Conservation (phyloP, 1,140 invertebrate genomes). For the Latrodectus geometricus region DNA sequence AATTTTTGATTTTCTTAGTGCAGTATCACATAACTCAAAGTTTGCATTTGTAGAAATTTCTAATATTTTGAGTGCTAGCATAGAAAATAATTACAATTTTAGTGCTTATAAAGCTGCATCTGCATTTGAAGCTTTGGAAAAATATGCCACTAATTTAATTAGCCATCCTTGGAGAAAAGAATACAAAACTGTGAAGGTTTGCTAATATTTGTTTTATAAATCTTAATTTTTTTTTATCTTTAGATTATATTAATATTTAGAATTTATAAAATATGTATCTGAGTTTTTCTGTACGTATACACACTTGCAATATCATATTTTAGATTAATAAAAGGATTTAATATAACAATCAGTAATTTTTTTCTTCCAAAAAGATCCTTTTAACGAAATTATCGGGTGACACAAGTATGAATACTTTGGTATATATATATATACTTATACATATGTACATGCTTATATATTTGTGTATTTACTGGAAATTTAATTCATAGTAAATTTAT, state of each 20-base stretch:
- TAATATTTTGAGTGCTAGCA: slow-evolving; percentile 71
- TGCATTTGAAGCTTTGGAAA: slow-evolving; percentile 85
- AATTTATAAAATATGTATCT: too few relatives aligned
- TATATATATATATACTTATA: too few relatives aligned
- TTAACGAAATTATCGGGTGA: too few relatives aligned
- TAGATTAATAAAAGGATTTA: too few relatives aligned
- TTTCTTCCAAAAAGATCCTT: too few relatives aligned
- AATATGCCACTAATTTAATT: slow-evolving; percentile 86
- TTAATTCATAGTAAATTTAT: too few relatives aligned
- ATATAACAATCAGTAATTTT: too few relatives aligned
- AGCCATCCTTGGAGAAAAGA: slow-evolving; percentile 90
- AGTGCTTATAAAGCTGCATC: slow-evolving; percentile 82
- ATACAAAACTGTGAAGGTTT: slow-evolving; percentile 81
- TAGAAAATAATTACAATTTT: slow-evolving; percentile 79
- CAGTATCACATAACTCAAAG: slow-evolving; percentile 62
- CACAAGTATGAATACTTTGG: too few relatives aligned
- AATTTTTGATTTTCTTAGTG: slow-evolving; percentile 62
- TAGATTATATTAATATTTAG: neutral
- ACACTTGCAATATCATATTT: too few relatives aligned
- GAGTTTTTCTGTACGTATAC: too few relatives aligned
- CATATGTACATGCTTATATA: too few relatives aligned
- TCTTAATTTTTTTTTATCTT: neutral
- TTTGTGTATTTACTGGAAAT: too few relatives aligned
- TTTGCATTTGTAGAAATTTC: slow-evolving; percentile 62
- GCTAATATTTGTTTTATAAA: neutral